Conservation (phyloP, 2,888 invertebrate genomes). For the Cyaniris semiargus region DNA sequence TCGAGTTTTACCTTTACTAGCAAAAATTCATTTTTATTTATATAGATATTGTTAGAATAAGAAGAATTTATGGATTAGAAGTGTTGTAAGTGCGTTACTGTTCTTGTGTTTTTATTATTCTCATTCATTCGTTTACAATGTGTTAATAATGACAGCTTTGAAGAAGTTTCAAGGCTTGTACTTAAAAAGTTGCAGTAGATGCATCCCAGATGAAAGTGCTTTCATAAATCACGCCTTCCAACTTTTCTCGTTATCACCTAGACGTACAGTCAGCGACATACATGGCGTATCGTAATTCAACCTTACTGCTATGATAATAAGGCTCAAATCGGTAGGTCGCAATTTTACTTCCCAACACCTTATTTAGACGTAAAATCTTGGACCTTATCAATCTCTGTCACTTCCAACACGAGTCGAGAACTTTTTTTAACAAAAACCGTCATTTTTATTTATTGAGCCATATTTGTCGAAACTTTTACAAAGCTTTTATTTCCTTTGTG, state of each 20-base stretch:
- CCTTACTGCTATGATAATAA: background rate
- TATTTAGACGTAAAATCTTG: conserved; percentile 10
- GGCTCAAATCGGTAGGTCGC: background rate
- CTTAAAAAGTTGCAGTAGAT: conserved; percentile 28
- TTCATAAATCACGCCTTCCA: conserved; percentile 25
- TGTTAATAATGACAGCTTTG: background rate
- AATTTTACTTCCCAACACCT: background rate
- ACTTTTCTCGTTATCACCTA: conserved; percentile 24
- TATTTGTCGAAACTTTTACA: background rate
- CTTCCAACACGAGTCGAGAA: conserved; percentile 1
- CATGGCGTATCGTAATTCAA: background rate
- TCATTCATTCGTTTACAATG: too few relatives aligned
- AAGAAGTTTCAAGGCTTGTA: conserved; percentile 14
- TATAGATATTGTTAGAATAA: too few relatives aligned
- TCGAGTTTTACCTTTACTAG: too few relatives aligned
- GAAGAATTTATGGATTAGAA: too few relatives aligned
- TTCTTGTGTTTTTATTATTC: too few relatives aligned
- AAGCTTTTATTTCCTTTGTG: conserved; percentile 1
- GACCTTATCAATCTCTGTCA: conserved; percentile 26
- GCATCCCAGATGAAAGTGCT: conserved; percentile 13
- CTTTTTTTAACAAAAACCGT: conserved; percentile 1
- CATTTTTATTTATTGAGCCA: conserved; percentile 15
- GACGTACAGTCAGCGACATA: background rate
- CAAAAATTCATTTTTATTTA: too few relatives aligned
- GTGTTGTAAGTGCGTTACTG: too few relatives aligned